A percentile compares a stretch with the other conserved stretches of the same genome.
Conservation (phyloP, 2,113 vertebrate species). For the Anguilla japonica region DNA sequence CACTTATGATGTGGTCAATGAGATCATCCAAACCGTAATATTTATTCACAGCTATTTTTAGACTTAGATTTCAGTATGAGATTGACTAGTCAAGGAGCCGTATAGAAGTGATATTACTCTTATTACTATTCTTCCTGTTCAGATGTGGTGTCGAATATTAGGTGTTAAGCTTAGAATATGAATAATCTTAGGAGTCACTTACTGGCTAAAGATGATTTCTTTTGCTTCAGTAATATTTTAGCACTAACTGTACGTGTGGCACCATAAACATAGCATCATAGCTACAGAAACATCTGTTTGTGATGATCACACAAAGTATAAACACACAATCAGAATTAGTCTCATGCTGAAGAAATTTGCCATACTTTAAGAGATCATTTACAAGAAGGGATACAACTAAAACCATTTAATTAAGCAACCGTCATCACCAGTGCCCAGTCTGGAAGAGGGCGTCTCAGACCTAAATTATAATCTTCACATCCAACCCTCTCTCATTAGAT, state of each 20-base stretch:
- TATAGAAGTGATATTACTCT: not conserved
- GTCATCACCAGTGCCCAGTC: constrained; percentile 36
- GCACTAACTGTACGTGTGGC: not conserved
- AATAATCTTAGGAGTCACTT: not conserved
- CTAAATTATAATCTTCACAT: constrained; percentile 52
- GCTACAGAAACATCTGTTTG: not conserved
- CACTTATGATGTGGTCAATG: constrained; percentile 56
- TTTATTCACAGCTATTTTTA: constrained; percentile 6
- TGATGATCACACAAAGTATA: not conserved
- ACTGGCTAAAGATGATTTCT: not conserved
- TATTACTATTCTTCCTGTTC: too few species aligned
- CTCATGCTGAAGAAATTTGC: constrained; percentile 15
- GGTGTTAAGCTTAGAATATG: too few species aligned
- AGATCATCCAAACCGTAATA: constrained; percentile 61
- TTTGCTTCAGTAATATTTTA: not conserved
- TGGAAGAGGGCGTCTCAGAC: constrained; percentile 40
- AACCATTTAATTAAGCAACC: constrained; percentile 49
- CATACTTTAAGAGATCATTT: constrained; percentile 46
- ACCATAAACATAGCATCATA: not conserved
- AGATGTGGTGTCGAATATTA: too few species aligned
- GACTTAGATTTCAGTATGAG: constrained; percentile 3
- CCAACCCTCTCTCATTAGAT: constrained; percentile 48
- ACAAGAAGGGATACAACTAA: constrained; percentile 27
- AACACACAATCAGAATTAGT: not conserved
- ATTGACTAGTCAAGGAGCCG: not conserved